Base-by-base conservation (phyloP, 2,797 vertebrate species). In the Darevskia mixta region DNA sequence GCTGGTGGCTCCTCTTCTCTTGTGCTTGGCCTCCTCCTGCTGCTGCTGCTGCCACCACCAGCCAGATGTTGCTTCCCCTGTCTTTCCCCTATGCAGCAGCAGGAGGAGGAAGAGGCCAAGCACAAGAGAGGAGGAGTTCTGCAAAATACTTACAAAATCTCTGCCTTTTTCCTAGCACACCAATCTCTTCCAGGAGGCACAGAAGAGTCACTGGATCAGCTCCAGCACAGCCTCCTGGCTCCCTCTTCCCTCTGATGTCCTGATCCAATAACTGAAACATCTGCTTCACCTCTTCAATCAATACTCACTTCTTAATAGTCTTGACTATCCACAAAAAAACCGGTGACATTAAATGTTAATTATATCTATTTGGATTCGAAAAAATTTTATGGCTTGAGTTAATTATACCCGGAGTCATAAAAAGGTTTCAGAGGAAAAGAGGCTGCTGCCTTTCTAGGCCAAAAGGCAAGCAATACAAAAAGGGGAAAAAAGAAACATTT, bases 331-430 rank as follows among this genome's bases (percentile, higher is more conserved):
- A 0, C 95, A 93, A 94, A 95, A 96, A 96, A 97, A 93, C 78
- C 95, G 96, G 92, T 90, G 93, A 94, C 94, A 96, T 97, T 97
- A 96, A 96, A 96, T 18, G 3, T 96, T 96, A 96, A 97, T 97
- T 96, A 93, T 97, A 96, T 96, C 96, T 97, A 96, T 96, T 96
- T 95, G 94, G 95, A 96, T 96, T 96, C 0, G 91, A 91, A 96
- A 96, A 96, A 94, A 82, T 73, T 86, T 95, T 95, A 96, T 96
- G 92, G 96, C 96, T 95, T 25, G 17, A 96, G 93, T 96, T 97
- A 97, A 96, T 97, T 96, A 96, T 94, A 97, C 92, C 87, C 87
- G 2, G 92, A 96, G 95, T 96, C 80, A 43, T 97, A 96, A 97
- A 97, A 96, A 96, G 93, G 93, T 95, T 95, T 95, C 93, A 94